These are phyloP conservation scores for Philopotamus ludificatus DNA, from an alignment of 1,140 invertebrate species.

Conservation along the genomic window DNA sequence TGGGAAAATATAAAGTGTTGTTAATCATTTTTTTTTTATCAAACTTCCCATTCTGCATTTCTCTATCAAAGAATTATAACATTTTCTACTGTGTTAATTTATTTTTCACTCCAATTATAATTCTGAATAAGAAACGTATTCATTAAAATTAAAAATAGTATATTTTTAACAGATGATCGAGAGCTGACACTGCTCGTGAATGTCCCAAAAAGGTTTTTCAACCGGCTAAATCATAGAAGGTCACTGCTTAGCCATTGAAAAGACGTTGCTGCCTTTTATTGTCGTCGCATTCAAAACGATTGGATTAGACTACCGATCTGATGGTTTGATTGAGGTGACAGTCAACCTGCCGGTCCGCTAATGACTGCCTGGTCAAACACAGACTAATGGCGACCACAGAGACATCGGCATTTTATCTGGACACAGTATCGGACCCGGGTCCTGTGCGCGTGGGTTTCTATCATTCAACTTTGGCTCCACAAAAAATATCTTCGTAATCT, in stretches of 20 bases:
- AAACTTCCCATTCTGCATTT: too few relatives aligned
- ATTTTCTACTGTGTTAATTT: too few relatives aligned
- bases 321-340: constrained; percentile 16
- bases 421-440: constrained; percentile 4
- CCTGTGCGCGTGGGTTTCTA: constrained; percentile 17
- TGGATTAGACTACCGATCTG: background rate
- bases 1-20: too few relatives aligned
- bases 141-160: too few relatives aligned
- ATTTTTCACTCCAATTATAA: too few relatives aligned
- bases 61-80: too few relatives aligned
- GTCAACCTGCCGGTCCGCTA: background rate
- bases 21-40: too few relatives aligned
- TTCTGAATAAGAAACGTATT: too few relatives aligned
- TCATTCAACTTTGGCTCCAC: constrained; percentile 4
- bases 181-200: too few relatives aligned
- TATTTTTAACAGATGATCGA: too few relatives aligned
- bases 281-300: background rate
- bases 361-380: constrained; percentile 1
- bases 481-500: background rate
- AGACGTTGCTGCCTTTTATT: background rate
- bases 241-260: background rate
- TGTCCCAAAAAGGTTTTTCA: too few relatives aligned
- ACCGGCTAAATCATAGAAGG: background rate
- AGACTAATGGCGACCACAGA: constrained; percentile 13
- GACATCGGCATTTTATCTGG: constrained; percentile 16